These are phyloP conservation scores for Pampus argenteus DNA, from an alignment of 2,797 vertebrate genomes.

Conservation along the genomic window DNA sequence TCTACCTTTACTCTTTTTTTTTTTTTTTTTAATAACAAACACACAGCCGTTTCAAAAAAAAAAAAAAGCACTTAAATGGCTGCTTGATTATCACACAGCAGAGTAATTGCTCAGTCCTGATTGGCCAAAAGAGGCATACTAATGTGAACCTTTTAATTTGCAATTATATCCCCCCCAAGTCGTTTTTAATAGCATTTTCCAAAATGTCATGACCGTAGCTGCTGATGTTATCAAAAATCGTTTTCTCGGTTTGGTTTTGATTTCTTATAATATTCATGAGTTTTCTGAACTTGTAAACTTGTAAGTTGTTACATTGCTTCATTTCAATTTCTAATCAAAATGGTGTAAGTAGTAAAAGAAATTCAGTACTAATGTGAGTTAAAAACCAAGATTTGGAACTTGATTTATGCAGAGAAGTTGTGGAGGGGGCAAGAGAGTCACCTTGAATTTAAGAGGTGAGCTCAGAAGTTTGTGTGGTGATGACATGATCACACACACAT, in stretches of 20 bases:
- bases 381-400: constrained; percentile 17
- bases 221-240: not conserved
- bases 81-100: not conserved
- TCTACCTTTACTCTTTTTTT: not conserved
- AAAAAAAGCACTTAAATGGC: too few species aligned
- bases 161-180: not conserved
- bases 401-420: constrained; percentile 15
- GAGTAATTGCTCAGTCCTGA: not conserved
- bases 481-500: constrained; percentile 37
- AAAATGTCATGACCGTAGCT: not conserved
- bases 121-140: not conserved
- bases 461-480: constrained; percentile 25
- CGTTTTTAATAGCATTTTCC: too few species aligned
- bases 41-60: too few species aligned
- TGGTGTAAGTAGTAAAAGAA: not conserved
- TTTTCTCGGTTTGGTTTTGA: not conserved
- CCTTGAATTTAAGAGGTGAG: constrained; percentile 42
- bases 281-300: not conserved
- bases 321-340: not conserved
- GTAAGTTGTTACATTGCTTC: not conserved
- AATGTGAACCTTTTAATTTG: not conserved
- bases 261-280: not conserved
- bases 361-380: not conserved
- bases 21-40: not conserved
- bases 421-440: constrained; percentile 22